Conservation (phyloP, 2,888 invertebrate genomes). For the Deilephila elpenor region DNA sequence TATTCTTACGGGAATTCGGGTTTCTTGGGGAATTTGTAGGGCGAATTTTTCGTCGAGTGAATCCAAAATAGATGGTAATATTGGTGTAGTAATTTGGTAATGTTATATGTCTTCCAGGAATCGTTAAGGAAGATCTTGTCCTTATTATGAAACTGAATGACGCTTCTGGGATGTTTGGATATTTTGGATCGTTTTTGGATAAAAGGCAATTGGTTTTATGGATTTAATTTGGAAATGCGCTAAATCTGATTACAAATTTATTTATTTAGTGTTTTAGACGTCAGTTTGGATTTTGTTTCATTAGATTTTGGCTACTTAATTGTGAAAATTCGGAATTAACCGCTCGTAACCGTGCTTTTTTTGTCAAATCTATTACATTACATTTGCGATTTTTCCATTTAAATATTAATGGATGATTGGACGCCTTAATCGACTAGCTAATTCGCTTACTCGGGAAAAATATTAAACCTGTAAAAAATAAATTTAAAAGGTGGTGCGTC, state of each 20-base stretch:
- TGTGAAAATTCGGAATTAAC: too few species aligned
- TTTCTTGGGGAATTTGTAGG: constrained; percentile 18
- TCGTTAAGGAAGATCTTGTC: background rate
- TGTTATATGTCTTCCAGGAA: constrained; percentile 8
- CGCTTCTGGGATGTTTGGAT: background rate
- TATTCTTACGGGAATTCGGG: constrained; percentile 33
- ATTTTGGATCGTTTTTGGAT: background rate
- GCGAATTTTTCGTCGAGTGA: constrained; percentile 9
- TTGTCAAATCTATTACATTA: background rate
- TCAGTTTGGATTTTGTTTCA: too few species aligned
- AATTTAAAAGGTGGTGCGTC: constrained; percentile 28
- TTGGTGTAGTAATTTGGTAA: constrained; percentile 4
- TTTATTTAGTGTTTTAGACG: too few species aligned
- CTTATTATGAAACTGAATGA: background rate
- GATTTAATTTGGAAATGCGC: background rate
- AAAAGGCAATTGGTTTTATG: background rate
- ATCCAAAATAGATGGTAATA: background rate
- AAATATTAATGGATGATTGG: background rate
- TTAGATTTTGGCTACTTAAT: too few species aligned
- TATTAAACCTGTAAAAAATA: constrained; percentile 22
- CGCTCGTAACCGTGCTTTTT: background rate
- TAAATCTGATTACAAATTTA: background rate
- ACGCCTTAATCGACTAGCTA: background rate
- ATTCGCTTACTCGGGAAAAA: constrained; percentile 7
- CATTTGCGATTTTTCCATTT: background rate